Percentiles rank a stretch among this genome's conserved stretches.
These are phyloP conservation scores for Cinclus mexicanus DNA, from an alignment of 2,113 vertebrate species.

Conservation along the genomic window DNA sequence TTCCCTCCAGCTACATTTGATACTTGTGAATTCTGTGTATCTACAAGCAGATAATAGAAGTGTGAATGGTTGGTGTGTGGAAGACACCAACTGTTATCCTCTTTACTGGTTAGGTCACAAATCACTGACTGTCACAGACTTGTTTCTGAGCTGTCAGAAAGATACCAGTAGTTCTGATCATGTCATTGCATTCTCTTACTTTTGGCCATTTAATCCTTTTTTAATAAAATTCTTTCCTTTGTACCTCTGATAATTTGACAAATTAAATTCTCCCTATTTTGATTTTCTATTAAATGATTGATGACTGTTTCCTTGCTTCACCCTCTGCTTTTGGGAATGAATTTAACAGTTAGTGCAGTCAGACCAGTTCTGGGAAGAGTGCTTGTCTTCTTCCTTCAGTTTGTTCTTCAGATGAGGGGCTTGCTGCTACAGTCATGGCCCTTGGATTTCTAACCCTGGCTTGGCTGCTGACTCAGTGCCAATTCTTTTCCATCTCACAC, in stretches of 20 bases:
- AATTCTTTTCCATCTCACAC: background rate
- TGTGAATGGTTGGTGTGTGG: background rate
- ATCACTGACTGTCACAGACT: background rate
- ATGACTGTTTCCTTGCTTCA: background rate
- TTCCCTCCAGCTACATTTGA: background rate
- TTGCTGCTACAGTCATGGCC: background rate
- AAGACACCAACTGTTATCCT: background rate
- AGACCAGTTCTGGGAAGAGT: background rate
- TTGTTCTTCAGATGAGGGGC: background rate
- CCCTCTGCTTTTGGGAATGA: background rate
- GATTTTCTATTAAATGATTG: background rate
- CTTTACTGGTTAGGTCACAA: background rate
- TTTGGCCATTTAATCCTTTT: background rate
- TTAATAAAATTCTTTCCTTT: background rate
- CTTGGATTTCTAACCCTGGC: background rate
- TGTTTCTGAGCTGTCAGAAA: background rate
- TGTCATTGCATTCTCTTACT: background rate
- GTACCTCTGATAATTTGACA: background rate
- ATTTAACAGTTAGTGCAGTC: background rate
- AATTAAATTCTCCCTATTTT: background rate
- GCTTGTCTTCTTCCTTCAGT: background rate
- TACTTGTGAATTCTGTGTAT: background rate
- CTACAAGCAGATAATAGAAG: background rate
- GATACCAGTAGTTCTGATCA: background rate
- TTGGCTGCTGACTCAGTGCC: background rate